phyloP scores from a whole-genome alignment of 2,797 vertebrate species.

The Tenualosa thibaudeaui region DNA sequence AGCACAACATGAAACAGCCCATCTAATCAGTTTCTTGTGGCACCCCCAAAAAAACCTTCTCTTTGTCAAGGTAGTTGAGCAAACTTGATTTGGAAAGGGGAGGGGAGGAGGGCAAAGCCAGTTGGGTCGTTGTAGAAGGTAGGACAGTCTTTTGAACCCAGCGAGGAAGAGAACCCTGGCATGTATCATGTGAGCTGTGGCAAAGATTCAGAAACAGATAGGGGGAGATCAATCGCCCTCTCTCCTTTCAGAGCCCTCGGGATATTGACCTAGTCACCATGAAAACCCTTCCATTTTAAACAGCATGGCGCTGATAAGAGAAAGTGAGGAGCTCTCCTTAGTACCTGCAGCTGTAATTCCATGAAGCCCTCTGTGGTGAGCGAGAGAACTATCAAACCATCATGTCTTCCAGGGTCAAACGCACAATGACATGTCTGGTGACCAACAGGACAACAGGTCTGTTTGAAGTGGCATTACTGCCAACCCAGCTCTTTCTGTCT shows the following conservation, averaged over 20 bases:
- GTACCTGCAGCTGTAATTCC: constrained; percentile 41
- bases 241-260: constrained; percentile 53
- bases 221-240: constrained; percentile 58
- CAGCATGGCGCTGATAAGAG: constrained; percentile 53
- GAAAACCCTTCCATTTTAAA: constrained; percentile 53
- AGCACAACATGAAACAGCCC: constrained; percentile 66
- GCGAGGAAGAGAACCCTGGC: constrained; percentile 50
- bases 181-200: constrained; percentile 53
- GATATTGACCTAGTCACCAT: constrained; percentile 56
- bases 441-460: background rate
- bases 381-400: background rate
- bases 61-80: constrained; percentile 25
- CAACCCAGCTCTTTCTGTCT: background rate
- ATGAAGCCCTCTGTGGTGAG: constrained; percentile 20
- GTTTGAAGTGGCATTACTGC: background rate
- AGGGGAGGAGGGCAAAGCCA: constrained; percentile 23
- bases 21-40: constrained; percentile 67
- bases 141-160: constrained; percentile 51
- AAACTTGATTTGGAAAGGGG: constrained; percentile 23
- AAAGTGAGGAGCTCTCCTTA: constrained; percentile 45
- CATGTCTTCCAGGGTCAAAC: background rate
- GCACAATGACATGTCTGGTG: background rate
- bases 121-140: constrained; percentile 34
- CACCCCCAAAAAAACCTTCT: constrained; percentile 50
- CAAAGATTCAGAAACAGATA: constrained; percentile 57